Evolutionary conservation across 2,888 invertebrate species (phyloP), one percentile per base, ranked within the genome.

Genomic region (Gonocerus acuteangulatus): DNA sequence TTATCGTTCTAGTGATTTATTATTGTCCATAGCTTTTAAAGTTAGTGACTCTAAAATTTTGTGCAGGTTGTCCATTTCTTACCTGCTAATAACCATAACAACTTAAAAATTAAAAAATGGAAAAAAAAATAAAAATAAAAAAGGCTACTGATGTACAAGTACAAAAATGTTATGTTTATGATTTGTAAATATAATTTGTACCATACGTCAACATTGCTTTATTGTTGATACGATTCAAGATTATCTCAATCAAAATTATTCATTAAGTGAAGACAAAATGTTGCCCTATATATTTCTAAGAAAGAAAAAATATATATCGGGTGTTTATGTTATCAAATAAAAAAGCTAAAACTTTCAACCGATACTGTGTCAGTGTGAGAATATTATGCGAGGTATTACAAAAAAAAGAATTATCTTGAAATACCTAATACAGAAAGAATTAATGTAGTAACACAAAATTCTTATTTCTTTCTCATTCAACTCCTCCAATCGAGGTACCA

Each of bases 11-110:
- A n/a, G 13, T 39, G 15, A 39, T 39, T 39, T 39, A 39, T 39
- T 39, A 16, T 57, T 57, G 57, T 57, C 57, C 47, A 18, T 57
- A 57, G 57, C 57, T 47, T 57, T 34, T 27, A 32, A 57, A 47
- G 45, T 44, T 47, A 45, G 45, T 45, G 45, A 57, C 44, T 57
- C 57, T 57, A 57, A 47, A 42, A 47, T 57, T 57, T 57, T 47
- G 57, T 57, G 57, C 57, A 57, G 57, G 57, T 47, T 57, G 57
- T 57, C 57, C 57, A 36, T 19, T 22, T 15, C 15, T 54, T 54
- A 54, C 54, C 54, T 54, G 57, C 57, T 45, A 57, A 22, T 16
- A 32, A 15, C 21, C 39, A 22, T n/a, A n/a, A n/a, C n/a, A n/a
- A n/a, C n/a, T n/a, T n/a, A n/a, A n/a, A n/a, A n/a, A n/a, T n/a